Evolutionary conservation across 2,113 vertebrate genomes (phyloP), one percentile per base, ranked within the genome.

Genomic region (Myotis brandtii): DNA sequence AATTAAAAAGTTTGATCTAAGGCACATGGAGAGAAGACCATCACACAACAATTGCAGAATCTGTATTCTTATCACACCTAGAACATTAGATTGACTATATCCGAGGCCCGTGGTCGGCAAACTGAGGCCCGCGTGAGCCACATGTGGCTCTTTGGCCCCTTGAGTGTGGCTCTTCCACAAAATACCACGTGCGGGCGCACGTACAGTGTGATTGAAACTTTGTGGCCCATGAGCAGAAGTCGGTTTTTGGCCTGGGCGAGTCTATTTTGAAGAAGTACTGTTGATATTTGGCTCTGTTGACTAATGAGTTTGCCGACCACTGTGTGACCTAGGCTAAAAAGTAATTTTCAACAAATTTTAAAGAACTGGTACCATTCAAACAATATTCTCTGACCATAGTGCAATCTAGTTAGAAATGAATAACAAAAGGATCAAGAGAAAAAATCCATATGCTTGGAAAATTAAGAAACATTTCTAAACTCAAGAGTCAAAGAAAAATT

Each of bases 381-480:
- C 32, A 40, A 4, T 40, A 37, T 54, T 80, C 25, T 70, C 52
- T 84, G 52, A 67, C n/a, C 2, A 0, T 1, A 37, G 43, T 81
- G 66, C 37, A 27, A 50, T 46, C 70, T 82, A 76, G 37, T 75
- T 67, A 67, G 75, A 59, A 84, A 62, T 43, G 7, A 66, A 21
- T 84, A 62, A 79, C 48, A 72, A 32, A 52, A 79, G 9, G 5
- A 66, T 37, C 40, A 12, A 69, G 62, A 16, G 56, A 30, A 25
- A 70, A 82, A 66, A 56, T 12, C 3, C 20, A 13, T 67, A 46
- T 64, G 66, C 21, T 73, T 80, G 46, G 46, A 59, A 90, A 81
- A 81, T 48, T 43, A 89, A 84, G 23, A 73, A 56, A 54, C n/a
- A 54, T 50, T 81, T 75, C 81, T 73, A 59, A 95, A 93, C 32